Evolutionary conservation across 2,113 vertebrate genomes (phyloP), one percentile per base, ranked within the genome.

Genomic region (Morone chrysops): DNA sequence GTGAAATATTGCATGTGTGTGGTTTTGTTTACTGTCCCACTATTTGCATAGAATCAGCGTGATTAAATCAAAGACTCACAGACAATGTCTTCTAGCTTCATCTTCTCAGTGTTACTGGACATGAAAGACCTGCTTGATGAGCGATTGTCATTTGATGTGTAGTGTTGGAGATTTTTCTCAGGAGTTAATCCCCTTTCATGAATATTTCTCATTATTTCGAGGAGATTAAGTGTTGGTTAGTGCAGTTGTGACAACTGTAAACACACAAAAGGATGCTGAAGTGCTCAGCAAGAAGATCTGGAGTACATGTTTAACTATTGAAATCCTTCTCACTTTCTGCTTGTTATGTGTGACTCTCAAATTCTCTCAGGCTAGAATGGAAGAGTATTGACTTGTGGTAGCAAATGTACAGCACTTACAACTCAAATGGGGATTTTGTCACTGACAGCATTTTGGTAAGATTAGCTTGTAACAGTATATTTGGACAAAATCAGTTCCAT

Each of bases 151-250:
- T 88, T 83, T 90, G 83, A 93, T 91, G 88, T 90, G 86, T 84
- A 75, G 18, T 78, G 68, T 73, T 78, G 80, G 68, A 80, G 84
- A 83, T 85, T 91, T 85, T 91, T 68, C 13, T 69, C 87, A 76
- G 71, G 69, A 74, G 84, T 82, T 89, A 93, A 92, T 90, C 88
- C 90, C 22, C 61, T 89, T 91, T 90, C 78, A 92, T 92, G 89
- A 93, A 90, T 93, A 91, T 88, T 93, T 91, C 90, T 93, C 90
- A 93, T 93, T 93, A 92, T 91, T 86, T 86, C 78, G 51, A 7
- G 60, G 66, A 87, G 77, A 89, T 91, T 89, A 88, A 77, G 75
- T 60, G 66, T 54, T 41, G 8, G 31, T 71, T 69, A 62, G 51
- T 67, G 87, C 76, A 14, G 65, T 54, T 61, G 38, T 81, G 77